Evolutionary conservation across 2,113 vertebrate species (phyloP).

Genomic region (Serinus canaria): DNA sequence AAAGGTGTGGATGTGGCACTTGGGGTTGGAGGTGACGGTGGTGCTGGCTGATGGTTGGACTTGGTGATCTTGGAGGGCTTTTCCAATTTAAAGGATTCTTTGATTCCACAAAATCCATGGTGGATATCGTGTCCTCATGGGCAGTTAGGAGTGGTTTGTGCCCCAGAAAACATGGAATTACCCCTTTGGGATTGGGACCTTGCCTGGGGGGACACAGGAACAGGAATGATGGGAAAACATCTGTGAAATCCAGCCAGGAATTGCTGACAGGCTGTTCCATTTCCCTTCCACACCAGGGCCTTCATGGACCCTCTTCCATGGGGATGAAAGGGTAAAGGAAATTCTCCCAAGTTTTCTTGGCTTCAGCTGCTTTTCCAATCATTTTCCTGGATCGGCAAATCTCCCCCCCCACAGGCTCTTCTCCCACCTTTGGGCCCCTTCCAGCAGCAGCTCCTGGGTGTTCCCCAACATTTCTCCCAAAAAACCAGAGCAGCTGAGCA

Average conservation of each 20-base stretch:
- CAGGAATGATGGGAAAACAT: fast-evolving
- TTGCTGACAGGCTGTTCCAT: background rate
- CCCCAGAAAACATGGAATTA: background rate
- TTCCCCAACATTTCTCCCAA: background rate
- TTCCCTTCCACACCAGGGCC: background rate
- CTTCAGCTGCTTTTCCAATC: background rate
- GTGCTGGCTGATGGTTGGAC: background rate
- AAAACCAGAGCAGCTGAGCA: background rate
- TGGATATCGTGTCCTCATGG: background rate
- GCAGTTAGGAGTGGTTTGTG: background rate
- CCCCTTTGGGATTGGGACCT: background rate
- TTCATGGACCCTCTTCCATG: background rate
- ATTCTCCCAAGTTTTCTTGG: background rate
- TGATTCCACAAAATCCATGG: background rate
- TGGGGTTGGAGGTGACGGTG: fast-evolving
- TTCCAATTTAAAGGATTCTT: background rate
- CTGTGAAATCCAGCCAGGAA: background rate
- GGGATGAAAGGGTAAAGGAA: background rate
- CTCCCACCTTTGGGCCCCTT: background rate
- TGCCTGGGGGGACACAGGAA: background rate
- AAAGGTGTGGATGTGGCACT: background rate
- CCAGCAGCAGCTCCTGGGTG: fast-evolving
- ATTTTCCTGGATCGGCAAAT: background rate
- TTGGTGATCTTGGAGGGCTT: background rate
- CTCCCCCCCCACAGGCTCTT: background rate